These are phyloP conservation scores for Platanista minor DNA, from an alignment of 2,113 vertebrate species.

Conservation along the genomic window DNA sequence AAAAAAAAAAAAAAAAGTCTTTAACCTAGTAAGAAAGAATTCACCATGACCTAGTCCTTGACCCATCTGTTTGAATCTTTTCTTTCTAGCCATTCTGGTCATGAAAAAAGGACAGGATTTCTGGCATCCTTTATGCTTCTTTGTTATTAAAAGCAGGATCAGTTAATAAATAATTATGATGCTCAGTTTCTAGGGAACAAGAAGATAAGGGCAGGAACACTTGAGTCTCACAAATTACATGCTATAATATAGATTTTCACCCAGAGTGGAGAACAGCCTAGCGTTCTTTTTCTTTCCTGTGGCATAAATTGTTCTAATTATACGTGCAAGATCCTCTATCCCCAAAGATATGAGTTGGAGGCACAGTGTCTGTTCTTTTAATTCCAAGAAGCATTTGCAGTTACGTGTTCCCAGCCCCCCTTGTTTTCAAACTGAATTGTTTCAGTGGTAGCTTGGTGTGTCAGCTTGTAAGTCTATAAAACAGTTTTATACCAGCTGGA, in stretches of 20 bases:
- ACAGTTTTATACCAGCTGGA: conserved; percentile 89
- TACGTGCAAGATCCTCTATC: conserved; percentile 9
- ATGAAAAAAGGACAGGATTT: conserved; percentile 9
- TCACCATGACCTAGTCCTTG: neutral
- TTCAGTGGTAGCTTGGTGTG: conserved; percentile 81
- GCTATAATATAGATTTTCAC: conserved; percentile 44
- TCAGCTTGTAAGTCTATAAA: conserved; percentile 88
- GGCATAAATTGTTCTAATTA: conserved; percentile 71
- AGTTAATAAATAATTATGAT: conserved; percentile 72
- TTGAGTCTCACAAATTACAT: conserved; percentile 52
- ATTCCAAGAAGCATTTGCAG: conserved; percentile 65
- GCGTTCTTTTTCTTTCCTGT: neutral
- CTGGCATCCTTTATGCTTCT: conserved; percentile 30
- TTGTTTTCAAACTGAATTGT: conserved; percentile 81
- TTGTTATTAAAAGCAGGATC: conserved; percentile 71
- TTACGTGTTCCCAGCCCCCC: conserved; percentile 1
- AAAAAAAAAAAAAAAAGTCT: neutral
- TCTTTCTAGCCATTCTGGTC: conserved; percentile 42
- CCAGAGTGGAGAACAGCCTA: conserved; percentile 12
- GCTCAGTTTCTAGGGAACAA: conserved; percentile 62
- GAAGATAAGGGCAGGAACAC: conserved; percentile 51
- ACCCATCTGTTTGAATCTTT: neutral
- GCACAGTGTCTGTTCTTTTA: conserved; percentile 62
- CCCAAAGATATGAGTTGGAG: conserved; percentile 68
- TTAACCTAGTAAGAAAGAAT: neutral